Conservation (phyloP, 2,797 vertebrate genomes). For the Taenioides sp. region DNA sequence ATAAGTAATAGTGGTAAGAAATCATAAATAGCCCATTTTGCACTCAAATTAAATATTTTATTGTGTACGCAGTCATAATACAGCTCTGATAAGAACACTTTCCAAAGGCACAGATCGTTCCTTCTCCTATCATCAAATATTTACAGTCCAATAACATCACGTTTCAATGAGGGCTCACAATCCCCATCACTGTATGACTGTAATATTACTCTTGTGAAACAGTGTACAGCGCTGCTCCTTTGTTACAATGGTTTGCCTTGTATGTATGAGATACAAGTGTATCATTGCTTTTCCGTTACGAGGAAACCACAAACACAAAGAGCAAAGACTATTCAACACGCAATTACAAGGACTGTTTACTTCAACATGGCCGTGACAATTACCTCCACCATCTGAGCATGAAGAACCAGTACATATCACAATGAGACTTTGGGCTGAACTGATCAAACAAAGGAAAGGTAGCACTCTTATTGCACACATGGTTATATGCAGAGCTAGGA, state of each 20-base stretch:
- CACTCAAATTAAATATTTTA: not conserved
- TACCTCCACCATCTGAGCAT: conserved; percentile 54
- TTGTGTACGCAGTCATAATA: not conserved
- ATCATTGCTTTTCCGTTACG: conserved; percentile 10
- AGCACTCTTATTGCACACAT: conserved; percentile 39
- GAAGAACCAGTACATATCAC: conserved; percentile 51
- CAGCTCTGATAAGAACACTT: not conserved
- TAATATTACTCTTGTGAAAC: not conserved
- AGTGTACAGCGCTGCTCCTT: not conserved
- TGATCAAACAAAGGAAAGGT: conserved; percentile 53
- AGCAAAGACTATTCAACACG: conserved; percentile 6
- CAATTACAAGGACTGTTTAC: conserved; percentile 18
- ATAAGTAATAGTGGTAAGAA: not conserved
- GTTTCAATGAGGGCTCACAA: not conserved
- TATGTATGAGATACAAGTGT: not conserved
- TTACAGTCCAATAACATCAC: conserved; percentile 9
- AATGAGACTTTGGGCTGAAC: conserved; percentile 52
- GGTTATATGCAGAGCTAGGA: conserved; percentile 27
- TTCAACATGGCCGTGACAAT: conserved; percentile 32
- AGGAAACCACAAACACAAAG: conserved; percentile 14
- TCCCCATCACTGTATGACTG: not conserved
- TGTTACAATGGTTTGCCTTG: not conserved
- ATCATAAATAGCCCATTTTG: not conserved
- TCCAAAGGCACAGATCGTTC: not conserved
- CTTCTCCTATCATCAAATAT: conserved; percentile 6